These are phyloP conservation scores for Psilanteris sp. DNA, from an alignment of 1,140 invertebrate species.

Conservation along the genomic window DNA sequence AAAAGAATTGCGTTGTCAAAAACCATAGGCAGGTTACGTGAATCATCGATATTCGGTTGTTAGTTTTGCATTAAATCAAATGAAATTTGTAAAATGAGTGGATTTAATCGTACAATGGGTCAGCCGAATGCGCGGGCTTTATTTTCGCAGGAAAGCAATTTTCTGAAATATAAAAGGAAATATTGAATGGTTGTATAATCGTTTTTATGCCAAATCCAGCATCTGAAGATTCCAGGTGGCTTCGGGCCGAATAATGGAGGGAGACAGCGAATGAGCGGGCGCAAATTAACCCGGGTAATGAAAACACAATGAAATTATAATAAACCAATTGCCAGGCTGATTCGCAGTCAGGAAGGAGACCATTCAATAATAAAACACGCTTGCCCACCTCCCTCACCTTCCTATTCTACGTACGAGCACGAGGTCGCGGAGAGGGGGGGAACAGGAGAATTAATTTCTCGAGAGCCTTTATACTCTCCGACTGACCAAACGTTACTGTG, in stretches of 20 bases:
- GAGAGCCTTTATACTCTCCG: slow-evolving; percentile 77
- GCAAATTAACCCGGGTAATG: slow-evolving; percentile 78
- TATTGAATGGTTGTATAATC: slow-evolving; percentile 47
- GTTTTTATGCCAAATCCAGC: slow-evolving; percentile 66
- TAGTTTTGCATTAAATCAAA: slow-evolving; percentile 37
- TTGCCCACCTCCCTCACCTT: slow-evolving; percentile 65
- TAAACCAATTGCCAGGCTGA: slow-evolving; percentile 80
- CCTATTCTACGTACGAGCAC: slow-evolving; percentile 45
- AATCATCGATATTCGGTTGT: too few species aligned
- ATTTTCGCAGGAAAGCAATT: slow-evolving; percentile 53
- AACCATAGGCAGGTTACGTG: too few species aligned
- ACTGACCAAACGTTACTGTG: slow-evolving; percentile 74
- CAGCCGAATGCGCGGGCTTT: slow-evolving; percentile 14
- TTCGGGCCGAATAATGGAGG: slow-evolving; percentile 71
- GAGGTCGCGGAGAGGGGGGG: slow-evolving; percentile 53
- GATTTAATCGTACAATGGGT: slow-evolving; percentile 26
- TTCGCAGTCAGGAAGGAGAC: slow-evolving; percentile 77
- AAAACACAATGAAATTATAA: slow-evolving; percentile 81
- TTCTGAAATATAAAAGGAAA: slow-evolving; percentile 51
- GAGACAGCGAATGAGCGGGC: slow-evolving; percentile 70
- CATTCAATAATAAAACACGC: slow-evolving; percentile 80
- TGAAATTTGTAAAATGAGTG: slow-evolving; percentile 24
- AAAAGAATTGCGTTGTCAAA: too few species aligned
- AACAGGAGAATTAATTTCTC: slow-evolving; percentile 79
- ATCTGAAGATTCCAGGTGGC: slow-evolving; percentile 70